These are phyloP conservation scores for Ceyx cyanopectus DNA, from an alignment of 2,113 vertebrate genomes.

Conservation along the genomic window DNA sequence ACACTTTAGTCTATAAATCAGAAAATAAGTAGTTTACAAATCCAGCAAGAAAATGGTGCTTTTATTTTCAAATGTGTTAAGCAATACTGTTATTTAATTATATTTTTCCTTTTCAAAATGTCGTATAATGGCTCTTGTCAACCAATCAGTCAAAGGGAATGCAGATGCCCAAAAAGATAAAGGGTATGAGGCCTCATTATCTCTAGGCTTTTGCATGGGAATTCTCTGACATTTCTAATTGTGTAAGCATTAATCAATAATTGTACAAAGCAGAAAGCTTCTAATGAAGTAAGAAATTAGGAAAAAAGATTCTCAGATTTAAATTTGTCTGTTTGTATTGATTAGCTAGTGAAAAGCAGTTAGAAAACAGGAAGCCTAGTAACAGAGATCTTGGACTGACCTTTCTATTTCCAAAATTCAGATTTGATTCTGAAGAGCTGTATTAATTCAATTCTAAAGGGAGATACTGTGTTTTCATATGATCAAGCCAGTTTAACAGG, in stretches of 20 bases:
- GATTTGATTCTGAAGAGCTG: not conserved
- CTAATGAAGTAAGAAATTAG: not conserved
- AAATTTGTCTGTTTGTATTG: not conserved
- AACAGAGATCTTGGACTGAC: not conserved
- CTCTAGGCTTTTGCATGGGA: not conserved
- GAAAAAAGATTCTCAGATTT: not conserved
- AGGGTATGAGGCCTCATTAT: not conserved
- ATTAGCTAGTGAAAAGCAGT: not conserved
- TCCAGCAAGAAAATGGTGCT: not conserved
- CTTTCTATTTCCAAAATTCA: not conserved
- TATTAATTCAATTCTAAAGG: not conserved
- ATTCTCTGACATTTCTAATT: not conserved
- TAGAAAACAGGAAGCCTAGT: not conserved
- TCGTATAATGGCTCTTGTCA: not conserved
- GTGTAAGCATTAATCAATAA: not conserved
- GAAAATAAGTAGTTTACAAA: not conserved
- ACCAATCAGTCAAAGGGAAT: not conserved
- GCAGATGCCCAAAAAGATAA: not conserved
- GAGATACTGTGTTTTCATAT: not conserved
- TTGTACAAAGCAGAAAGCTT: not conserved
- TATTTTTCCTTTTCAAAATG: not conserved
- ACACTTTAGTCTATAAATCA: not conserved
- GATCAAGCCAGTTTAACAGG: not conserved
- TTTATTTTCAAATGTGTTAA: not conserved
- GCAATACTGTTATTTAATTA: not conserved